A percentile compares a stretch with the other conserved stretches of the same genome.
phyloP scores from a whole-genome alignment of 2,113 vertebrate genomes.

The Nyctibius bracteatus region DNA sequence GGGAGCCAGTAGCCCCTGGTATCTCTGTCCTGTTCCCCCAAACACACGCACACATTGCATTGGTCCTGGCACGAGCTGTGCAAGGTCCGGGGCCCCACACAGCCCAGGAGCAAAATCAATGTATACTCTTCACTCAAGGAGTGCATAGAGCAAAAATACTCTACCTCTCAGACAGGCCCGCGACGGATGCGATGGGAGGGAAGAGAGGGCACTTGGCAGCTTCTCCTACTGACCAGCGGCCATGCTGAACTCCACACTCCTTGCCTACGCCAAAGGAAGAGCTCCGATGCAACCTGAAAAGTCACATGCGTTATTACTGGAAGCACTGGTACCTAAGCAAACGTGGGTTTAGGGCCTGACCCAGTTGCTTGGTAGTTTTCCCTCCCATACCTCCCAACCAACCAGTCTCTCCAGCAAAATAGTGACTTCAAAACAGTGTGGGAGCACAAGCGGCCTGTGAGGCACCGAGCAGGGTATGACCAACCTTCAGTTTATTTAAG shows the following conservation, averaged over 20 bases:
- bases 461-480: accelerated
- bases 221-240: not conserved
- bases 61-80: not conserved
- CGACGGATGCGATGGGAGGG: accelerated
- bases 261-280: accelerated
- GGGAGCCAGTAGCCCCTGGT: not conserved
- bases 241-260: not conserved
- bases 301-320: accelerated
- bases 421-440: accelerated
- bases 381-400: not conserved
- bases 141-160: accelerated
- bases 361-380: accelerated
- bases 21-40: not conserved
- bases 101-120: not conserved
- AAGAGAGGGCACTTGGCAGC: not conserved
- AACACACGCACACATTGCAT: accelerated
- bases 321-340: not conserved
- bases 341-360: accelerated
- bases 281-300: accelerated
- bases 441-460: accelerated
- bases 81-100: not conserved
- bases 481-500: accelerated
- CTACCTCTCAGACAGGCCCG: not conserved
- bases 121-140: accelerated
- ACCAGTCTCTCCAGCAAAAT: not conserved